These are phyloP conservation scores for Myrmophylax atrothorax DNA, from an alignment of 2,113 vertebrate genomes.

Conservation along the genomic window DNA sequence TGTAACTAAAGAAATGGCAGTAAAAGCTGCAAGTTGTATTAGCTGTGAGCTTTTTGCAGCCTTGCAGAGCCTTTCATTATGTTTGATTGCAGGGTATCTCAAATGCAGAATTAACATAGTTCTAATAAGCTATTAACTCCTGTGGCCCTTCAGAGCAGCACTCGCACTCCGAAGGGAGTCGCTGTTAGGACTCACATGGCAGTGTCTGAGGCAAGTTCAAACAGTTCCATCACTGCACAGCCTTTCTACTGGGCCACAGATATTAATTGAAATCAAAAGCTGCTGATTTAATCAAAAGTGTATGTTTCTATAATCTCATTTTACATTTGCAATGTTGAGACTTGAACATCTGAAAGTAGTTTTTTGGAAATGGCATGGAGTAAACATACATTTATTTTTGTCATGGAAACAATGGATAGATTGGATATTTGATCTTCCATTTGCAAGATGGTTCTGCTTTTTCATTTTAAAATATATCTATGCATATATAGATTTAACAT, in stretches of 20 bases:
- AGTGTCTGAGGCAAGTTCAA: slow-evolving; percentile 17
- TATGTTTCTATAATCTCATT: not conserved
- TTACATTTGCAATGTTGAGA: not conserved
- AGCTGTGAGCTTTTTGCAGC: slow-evolving; percentile 22
- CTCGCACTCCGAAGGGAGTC: not conserved
- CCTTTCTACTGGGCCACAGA: not conserved
- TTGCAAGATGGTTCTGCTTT: not conserved
- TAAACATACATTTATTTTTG: not conserved
- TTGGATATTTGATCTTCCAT: not conserved
- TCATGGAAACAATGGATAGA: not conserved
- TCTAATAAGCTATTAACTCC: slow-evolving; percentile 34
- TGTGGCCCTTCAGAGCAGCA: not conserved
- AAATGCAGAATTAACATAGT: slow-evolving; percentile 48
- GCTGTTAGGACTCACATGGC: not conserved
- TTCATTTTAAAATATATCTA: not conserved
- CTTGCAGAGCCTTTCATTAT: slow-evolving; percentile 24
- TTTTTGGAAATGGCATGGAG: not conserved
- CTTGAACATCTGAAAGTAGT: not conserved
- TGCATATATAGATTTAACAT: not conserved
- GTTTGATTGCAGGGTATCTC: slow-evolving; percentile 41
- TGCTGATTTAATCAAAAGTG: not conserved
- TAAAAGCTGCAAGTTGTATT: slow-evolving; percentile 40
- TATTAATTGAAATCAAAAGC: not conserved
- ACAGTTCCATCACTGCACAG: not conserved
- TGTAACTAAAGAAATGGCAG: slow-evolving; percentile 18